phyloP scores from a whole-genome alignment of 2,888 invertebrate genomes.

The Phorcus lineatus region DNA sequence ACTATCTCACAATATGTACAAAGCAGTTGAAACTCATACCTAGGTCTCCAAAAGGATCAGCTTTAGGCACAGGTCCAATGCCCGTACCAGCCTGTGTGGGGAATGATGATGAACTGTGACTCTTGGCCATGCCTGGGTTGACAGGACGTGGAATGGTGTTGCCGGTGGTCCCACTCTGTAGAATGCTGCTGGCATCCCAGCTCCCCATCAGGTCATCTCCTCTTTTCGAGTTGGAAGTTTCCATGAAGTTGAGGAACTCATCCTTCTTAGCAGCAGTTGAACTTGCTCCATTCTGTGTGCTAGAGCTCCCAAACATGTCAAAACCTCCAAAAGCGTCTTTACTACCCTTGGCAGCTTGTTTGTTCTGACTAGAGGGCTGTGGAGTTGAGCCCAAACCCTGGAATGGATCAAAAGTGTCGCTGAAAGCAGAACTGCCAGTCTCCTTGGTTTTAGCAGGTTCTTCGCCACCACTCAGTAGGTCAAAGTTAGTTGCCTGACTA shows the following conservation, averaged over 20 bases:
- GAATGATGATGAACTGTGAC: neutral
- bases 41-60: constrained; percentile 71
- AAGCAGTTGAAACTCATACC: constrained; percentile 49
- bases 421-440: constrained; percentile 23
- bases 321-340: constrained; percentile 45
- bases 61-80: constrained; percentile 42
- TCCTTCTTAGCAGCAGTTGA: constrained; percentile 39
- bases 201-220: constrained; percentile 60
- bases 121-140: neutral
- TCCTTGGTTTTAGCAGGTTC: neutral
- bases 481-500: constrained; percentile 58
- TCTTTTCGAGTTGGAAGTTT: constrained; percentile 30
- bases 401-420: constrained; percentile 69
- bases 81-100: constrained; percentile 15
- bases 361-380: constrained; percentile 14
- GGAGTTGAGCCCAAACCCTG: constrained; percentile 46
- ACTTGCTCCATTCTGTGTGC: constrained; percentile 5
- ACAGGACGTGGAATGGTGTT: constrained; percentile 37
- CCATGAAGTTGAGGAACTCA: constrained; percentile 59
- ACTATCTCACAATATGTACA: too few relatives aligned
- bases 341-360: constrained; percentile 31
- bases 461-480: constrained; percentile 47
- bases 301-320: constrained; percentile 61
- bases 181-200: constrained; percentile 57
- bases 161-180: constrained; percentile 45